Base-by-base conservation (phyloP, 2,113 vertebrate genomes). In the Cyanoderma ruficeps region DNA sequence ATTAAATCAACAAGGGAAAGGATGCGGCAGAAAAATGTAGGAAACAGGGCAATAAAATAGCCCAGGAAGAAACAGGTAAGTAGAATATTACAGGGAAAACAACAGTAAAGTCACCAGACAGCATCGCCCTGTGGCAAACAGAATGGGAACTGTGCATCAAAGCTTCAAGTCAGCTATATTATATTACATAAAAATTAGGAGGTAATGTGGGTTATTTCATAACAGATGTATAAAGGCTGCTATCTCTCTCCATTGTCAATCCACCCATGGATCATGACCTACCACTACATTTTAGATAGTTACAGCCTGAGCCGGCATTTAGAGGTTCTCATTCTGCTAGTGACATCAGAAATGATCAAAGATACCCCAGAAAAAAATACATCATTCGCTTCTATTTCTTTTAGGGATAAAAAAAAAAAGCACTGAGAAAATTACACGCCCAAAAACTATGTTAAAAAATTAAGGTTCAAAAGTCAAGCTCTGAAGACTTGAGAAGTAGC, bases 231-330 rank as follows among this genome's bases (percentile, higher is more conserved):
- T 21, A 68, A 68, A 76, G 9, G 15, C 30, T 22, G 28, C 17
- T 59, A 30, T 41, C 60, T 70, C 33, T 31, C 57, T 64, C 72
- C 27, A 44, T 1, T 61, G 46, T 72, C 41, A 88, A 72, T 37
- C 23, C 39, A 92, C 3, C 1, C 27, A 57, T 18, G 22, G 16
- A 74, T 63, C 20, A 67, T 0, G 0, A 92, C 13, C n/a, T 72
- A 69, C 15, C 31, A 8, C 57, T 68, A 42, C 22, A 70, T 42
- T 42, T 78, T 15, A 50, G 27, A 35, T 7, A 75, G 22, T 35
- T 84, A 57, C 10, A 68, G 31, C 10, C 53, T 49, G 8, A 64
- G n/a, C 10, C 47, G 13, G 31, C 31, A 63, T 64, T 68, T 42
- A 41, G 9, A 76, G 28, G 46, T 79, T 90, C 37, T 59, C 78